These are phyloP conservation scores for Plecotus auritus DNA, from an alignment of 2,113 vertebrate genomes.

Conservation along the genomic window DNA sequence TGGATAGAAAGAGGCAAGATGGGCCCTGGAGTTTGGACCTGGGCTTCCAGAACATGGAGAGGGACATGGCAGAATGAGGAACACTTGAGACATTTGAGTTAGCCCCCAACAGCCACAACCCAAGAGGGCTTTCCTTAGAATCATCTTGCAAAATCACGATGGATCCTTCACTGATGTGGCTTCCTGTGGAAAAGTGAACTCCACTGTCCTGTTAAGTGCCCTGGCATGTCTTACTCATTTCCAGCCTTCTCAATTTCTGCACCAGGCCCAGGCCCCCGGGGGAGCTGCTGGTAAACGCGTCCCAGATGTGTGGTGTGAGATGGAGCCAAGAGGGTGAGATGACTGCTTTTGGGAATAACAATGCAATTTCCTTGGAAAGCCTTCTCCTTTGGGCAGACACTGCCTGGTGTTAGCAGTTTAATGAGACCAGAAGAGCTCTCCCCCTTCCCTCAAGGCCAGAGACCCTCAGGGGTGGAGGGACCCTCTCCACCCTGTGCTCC, in stretches of 20 bases:
- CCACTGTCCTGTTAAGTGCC: neutral
- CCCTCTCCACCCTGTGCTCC: neutral
- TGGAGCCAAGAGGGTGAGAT: neutral
- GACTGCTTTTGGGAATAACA: conserved; percentile 25
- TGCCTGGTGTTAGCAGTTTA: neutral
- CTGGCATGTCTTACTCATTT: conserved; percentile 66
- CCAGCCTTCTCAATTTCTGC: conserved; percentile 58
- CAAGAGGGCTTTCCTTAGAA: conserved; percentile 41
- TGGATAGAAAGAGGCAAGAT: neutral
- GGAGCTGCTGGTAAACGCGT: conserved; percentile 34
- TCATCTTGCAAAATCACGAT: conserved; percentile 46
- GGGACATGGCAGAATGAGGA: neutral
- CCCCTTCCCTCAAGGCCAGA: neutral
- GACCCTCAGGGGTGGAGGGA: neutral
- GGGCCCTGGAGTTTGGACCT: neutral
- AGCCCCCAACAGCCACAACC: neutral
- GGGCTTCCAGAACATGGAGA: neutral
- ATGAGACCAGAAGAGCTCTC: neutral
- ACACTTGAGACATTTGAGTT: neutral
- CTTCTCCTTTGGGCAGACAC: neutral
- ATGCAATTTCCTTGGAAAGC: neutral
- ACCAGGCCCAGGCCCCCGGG: conserved; percentile 12
- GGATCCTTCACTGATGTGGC: conserved; percentile 40
- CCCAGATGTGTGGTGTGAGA: conserved; percentile 58
- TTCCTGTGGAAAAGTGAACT: conserved; percentile 66